A percentile compares a stretch with the other conserved stretches of the same genome.
Conservation (phyloP, 53 echinoderm and acorn worm species). For the Actinopyga echinites region DNA sequence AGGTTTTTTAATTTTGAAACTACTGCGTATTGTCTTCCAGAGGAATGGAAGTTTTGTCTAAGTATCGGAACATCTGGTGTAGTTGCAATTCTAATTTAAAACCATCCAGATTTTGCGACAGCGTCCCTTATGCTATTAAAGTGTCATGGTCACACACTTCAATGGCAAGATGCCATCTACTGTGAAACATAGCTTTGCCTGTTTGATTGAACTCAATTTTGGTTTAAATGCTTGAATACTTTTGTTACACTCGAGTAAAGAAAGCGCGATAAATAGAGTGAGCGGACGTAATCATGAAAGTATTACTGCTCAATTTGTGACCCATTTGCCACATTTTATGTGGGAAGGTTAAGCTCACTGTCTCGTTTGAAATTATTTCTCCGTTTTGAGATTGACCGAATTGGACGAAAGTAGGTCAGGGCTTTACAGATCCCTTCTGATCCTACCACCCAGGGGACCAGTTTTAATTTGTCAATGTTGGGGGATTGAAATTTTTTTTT, state of each 20-base stretch:
- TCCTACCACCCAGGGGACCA: conserved; percentile 25
- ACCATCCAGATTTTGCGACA: too few relatives aligned
- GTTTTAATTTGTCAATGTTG: conserved; percentile 29
- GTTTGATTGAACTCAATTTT: too few relatives aligned
- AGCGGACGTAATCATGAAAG: neutral
- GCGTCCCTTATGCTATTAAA: neutral
- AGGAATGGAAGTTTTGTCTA: too few relatives aligned
- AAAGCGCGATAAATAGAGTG: too few relatives aligned
- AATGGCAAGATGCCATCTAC: neutral
- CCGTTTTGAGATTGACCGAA: conserved; percentile 37
- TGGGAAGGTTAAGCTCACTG: conserved; percentile 1
- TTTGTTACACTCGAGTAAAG: too few relatives aligned
- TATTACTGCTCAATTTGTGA: conserved; percentile 28
- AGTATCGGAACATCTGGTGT: too few relatives aligned
- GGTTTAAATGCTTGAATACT: too few relatives aligned
- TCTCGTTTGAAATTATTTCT: conserved; percentile 29
- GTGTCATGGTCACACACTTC: conserved; percentile 20
- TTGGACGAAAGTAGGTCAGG: conserved; percentile 40
- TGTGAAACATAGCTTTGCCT: neutral
- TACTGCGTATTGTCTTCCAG: too few relatives aligned
- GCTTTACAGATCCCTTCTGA: conserved; percentile 24
- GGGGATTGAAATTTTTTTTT: neutral
- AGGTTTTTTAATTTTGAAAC: too few relatives aligned
- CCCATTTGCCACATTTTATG: conserved; percentile 36
- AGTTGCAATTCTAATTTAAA: too few relatives aligned